phyloP scores from a whole-genome alignment of 2,888 invertebrate genomes.

The Malthinus flaveolus region DNA sequence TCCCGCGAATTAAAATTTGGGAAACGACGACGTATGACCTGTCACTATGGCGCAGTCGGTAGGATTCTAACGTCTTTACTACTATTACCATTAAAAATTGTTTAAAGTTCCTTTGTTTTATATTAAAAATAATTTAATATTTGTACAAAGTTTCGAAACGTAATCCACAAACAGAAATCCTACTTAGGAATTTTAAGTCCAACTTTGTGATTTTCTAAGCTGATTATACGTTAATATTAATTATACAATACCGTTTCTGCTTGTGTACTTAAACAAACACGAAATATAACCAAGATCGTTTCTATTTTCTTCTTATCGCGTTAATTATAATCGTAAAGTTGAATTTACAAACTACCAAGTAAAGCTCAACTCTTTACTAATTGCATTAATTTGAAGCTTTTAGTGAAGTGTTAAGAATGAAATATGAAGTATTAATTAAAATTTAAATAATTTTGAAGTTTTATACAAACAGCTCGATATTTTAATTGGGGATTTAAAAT shows the following conservation, averaged over 20 bases:
- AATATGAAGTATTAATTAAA: neutral
- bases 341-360: constrained; percentile 4
- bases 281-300: constrained; percentile 16
- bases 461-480: too few species aligned
- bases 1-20: too few species aligned
- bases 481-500: too few species aligned
- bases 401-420: constrained; percentile 5
- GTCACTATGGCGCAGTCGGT: too few species aligned
- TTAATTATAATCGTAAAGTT: constrained; percentile 10
- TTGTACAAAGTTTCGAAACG: constrained; percentile 39
- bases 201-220: constrained; percentile 40
- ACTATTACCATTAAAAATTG: too few species aligned
- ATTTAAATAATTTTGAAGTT: too few species aligned
- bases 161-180: constrained; percentile 43
- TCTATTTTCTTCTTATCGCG: constrained; percentile 9
- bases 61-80: too few species aligned
- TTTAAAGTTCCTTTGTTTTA: too few species aligned
- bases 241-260: constrained; percentile 26
- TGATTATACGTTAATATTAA: constrained; percentile 41
- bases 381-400: constrained; percentile 4
- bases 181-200: constrained; percentile 41
- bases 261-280: constrained; percentile 16
- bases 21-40: too few species aligned
- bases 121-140: constrained; percentile 23
- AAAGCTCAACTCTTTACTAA: constrained; percentile 1